Base-by-base conservation (phyloP, 2,113 vertebrate species). In the Rhinoderma darwinii region DNA sequence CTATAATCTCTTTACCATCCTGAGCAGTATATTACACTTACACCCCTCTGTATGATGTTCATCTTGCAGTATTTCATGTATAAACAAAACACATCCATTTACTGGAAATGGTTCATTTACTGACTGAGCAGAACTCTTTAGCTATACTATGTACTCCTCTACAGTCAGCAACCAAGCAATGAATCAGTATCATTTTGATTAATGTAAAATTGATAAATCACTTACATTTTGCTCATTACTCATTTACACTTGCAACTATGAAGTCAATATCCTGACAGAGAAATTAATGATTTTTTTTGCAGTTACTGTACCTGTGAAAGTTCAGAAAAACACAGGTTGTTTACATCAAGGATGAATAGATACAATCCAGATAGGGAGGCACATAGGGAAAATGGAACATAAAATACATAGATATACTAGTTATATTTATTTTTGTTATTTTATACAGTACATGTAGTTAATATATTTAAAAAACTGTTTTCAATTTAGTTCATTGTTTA, bases 151-250 rank as follows among this genome's bases (percentile, higher is more conserved):
- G 43, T 51, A 20, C 44, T 44, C 18, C 41, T 68, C 11, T 41
- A n/a, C 70, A 75, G 50, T 84, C 70, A 75, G 68, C 50, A 59
- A 32, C 70, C 50, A 61, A 43, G 66, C 72, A 84, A 72, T 74
- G 41, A 73, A 37, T 84, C 82, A 18, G 35, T 39, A 43, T 75
- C 50, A 76, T 72, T 84, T 32, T 84, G 50, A 74, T 72, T 72
- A 75, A 75, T 72, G 66, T 61, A 54, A 76, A 75, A 75, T 17
- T 61, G 37, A 84, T 84, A 72, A 72, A 84, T 84, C n/a, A 39
- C 47, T 59, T 59, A 59, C 22, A 39, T 63, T 66, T 82, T 82
- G 56, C 56, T 82, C 79, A 63, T 66, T 63, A 66, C 59, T 82
- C 79, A 82, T 66, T 82, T 82, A 39, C 56, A 63, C 20, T 27